Evolutionary conservation across 2,888 invertebrate genomes (phyloP), one percentile per base, ranked within the genome.

Genomic region (Acanthosoma haemorrhoidale): DNA sequence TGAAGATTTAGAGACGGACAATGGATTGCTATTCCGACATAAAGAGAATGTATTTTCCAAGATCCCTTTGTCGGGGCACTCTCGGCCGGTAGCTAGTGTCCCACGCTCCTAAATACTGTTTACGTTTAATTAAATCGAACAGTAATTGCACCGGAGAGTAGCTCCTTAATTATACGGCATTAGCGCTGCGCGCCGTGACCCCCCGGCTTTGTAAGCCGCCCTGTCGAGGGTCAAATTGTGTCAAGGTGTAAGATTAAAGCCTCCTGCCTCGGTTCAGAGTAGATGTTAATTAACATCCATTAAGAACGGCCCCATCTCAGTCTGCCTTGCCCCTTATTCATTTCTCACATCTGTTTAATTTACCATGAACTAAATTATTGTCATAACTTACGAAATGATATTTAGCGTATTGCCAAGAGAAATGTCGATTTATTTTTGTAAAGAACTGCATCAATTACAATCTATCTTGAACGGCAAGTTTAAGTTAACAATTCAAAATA

Each of bases 91-190:
- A n/a, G n/a, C n/a, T n/a, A n/a, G n/a, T n/a, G n/a, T n/a, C 9
- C 32, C 32, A 4, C 51, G 21, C 51, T 51, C 51, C 51, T 51
- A 51, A 51, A 51, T 51, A 51, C 51, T 25, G 51, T 51, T 51
- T 51, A 51, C 51, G 51, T 51, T 51, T 51, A 51, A 51, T 51
- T 51, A 51, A 51, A 51, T 51, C n/a, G 51, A 51, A 51, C 51
- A 51, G 51, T 51, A 51, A 51, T 51, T 51, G 51, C 51, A 25
- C 29, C 29, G 25, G 25, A 25, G 25, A n/a, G 51, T 21, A 51
- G 51, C 51, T 51, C 51, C 51, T 51, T 51, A 51, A 51, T 51
- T 51, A 51, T 51, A 51, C 51, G n/a, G 51, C n/a, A 51, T 51
- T 51, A 51, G 51, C 8, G 25, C 8, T 11, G n/a, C 3, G 8